These are phyloP conservation scores for Tipula unca DNA, from an alignment of 2,888 invertebrate genomes.

Conservation along the genomic window DNA sequence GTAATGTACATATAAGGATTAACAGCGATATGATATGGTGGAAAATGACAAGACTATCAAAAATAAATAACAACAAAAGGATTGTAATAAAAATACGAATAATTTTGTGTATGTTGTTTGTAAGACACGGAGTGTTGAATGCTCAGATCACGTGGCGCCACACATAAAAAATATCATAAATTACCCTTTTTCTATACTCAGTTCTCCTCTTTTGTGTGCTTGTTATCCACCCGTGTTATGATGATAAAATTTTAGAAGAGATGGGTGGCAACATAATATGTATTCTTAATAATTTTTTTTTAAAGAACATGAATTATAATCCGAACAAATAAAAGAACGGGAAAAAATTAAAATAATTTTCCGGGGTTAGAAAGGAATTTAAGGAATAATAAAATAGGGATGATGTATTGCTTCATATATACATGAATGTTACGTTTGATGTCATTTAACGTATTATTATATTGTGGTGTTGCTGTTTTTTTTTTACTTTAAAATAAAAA, in stretches of 20 bases:
- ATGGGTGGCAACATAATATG: background rate
- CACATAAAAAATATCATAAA: background rate
- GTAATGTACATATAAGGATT: background rate
- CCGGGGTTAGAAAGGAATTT: background rate
- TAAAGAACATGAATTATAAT: background rate
- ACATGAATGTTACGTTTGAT: background rate
- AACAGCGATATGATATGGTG: background rate
- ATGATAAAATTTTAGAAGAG: background rate
- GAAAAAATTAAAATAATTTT: conserved; percentile 8
- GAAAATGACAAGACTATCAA: conserved; percentile 8
- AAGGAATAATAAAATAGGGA: background rate
- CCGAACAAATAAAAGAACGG: background rate
- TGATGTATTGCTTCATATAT: background rate
- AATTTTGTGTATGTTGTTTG: background rate
- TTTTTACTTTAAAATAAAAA: background rate
- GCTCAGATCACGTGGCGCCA: background rate
- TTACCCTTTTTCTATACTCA: background rate
- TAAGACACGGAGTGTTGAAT: background rate
- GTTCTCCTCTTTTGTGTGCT: background rate
- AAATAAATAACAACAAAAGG: background rate
- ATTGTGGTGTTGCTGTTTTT: background rate
- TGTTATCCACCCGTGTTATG: background rate
- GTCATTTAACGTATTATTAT: conserved; percentile 14
- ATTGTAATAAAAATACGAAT: background rate
- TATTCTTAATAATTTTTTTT: background rate